Percentiles rank a stretch among this genome's conserved stretches.
Evolutionary conservation across 2,888 invertebrate species (phyloP).

Genomic region (Atrina japonica): DNA sequence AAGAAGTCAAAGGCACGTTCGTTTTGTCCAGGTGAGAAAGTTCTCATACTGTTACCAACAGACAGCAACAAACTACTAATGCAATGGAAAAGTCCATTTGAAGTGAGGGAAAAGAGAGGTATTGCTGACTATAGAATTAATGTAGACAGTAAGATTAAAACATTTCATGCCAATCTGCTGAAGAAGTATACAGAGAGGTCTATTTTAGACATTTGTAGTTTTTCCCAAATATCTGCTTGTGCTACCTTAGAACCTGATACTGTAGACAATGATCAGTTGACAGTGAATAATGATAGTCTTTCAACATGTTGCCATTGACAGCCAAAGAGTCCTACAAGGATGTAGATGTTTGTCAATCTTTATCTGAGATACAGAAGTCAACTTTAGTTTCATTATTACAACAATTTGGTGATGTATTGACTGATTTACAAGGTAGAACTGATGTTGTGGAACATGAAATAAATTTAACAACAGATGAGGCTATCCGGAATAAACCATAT

Average conservation of each 20-base stretch:
- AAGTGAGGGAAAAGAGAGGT: constrained; percentile 31
- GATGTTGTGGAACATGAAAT: constrained; percentile 25
- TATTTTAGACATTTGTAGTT: background rate
- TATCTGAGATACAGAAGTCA: constrained; percentile 4
- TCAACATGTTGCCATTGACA: background rate
- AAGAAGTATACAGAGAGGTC: constrained; percentile 39
- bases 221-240: constrained; percentile 1
- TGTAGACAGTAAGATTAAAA: constrained; percentile 34
- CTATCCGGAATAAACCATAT: constrained; percentile 38
- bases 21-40: constrained; percentile 45
- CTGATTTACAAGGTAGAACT: constrained; percentile 36
- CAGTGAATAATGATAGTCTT: no score
- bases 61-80: constrained; percentile 54
- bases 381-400: background rate
- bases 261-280: no score
- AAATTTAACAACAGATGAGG: constrained; percentile 27
- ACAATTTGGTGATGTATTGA: constrained; percentile 25
- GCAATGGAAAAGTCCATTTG: constrained; percentile 49
- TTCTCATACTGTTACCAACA: constrained; percentile 53
- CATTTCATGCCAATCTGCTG: constrained; percentile 44
- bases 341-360: constrained; percentile 6
- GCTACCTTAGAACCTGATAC: background rate
- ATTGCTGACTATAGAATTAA: constrained; percentile 39
- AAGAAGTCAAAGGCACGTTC: constrained; percentile 31
- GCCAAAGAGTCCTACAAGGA: constrained; percentile 2